Base-by-base conservation (phyloP, 2,888 invertebrate species). In the Morinoia aosen region DNA sequence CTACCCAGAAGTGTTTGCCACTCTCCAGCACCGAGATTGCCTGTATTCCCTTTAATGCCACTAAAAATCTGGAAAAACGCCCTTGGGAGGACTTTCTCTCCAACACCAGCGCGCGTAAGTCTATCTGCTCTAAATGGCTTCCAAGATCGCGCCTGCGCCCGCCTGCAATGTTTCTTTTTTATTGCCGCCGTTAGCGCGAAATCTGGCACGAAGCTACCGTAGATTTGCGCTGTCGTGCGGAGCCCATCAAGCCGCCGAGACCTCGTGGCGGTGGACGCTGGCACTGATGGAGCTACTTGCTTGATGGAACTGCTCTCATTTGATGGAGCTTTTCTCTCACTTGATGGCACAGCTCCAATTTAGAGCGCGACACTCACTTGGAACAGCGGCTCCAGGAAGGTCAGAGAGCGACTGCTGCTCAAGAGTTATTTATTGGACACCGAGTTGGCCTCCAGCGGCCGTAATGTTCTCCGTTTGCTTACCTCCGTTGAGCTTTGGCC, bases 91-190 rank as follows among this genome's bases (percentile, higher is more conserved):
- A 19, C 93, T 33, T 93, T 57, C 57, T 7, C 25, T 16, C 57
- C 33, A 57, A 57, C 76, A 76, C 33, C 1, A 25, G 56, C 93
- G 11, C 56, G 93, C 57, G 93, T 57, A 93, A 93, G 93, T 93
- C 93, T 39, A 93, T 93, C 93, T 93, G 33, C 48, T 93, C 93
- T 33, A 93, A 93, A 93, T 93, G 93, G 93, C 93, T 57, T 93
- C 48, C 39, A 93, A 48, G 93, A 57, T 57, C 58, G 93, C 0
- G 58, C 33, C n/a, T 25, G 57, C 39, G 40, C 58, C 19, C 57
- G 19, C 2, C 19, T 57, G 93, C 93, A 57, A 93, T 93, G 93
- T 93, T 57, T 93, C 93, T 93, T 57, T 93, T 93, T 93, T 93
- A 93, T 93, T 57, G 93, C 93, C 12, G 91, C 57, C 56, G 57